These are phyloP conservation scores for Mylabris phalerata DNA, from an alignment of 1,140 invertebrate genomes.

Conservation along the genomic window DNA sequence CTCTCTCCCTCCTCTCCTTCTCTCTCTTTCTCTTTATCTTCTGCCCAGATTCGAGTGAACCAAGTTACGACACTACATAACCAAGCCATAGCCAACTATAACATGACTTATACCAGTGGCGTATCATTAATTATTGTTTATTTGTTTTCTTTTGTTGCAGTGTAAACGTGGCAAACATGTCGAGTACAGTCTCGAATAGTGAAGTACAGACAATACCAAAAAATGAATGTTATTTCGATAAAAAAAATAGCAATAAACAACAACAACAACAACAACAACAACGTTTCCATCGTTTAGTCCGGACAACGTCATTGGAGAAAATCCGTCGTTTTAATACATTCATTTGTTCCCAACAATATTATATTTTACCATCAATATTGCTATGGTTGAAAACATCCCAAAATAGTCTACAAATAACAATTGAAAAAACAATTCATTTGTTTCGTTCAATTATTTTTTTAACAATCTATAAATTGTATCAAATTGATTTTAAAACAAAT, in stretches of 20 bases:
- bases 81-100: too few relatives aligned
- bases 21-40: too few relatives aligned
- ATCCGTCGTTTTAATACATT: slow-evolving; percentile 35
- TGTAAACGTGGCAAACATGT: background rate
- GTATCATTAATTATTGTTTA: too few relatives aligned
- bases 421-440: slow-evolving; percentile 29
- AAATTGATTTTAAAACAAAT: slow-evolving; percentile 13
- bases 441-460: slow-evolving; percentile 27
- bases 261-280: slow-evolving; percentile 22
- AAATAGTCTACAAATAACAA: slow-evolving; percentile 20
- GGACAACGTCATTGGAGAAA: slow-evolving; percentile 32
- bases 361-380: slow-evolving; percentile 32
- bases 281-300: slow-evolving; percentile 18
- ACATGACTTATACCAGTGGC: too few relatives aligned
- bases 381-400: slow-evolving; percentile 33
- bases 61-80: too few relatives aligned
- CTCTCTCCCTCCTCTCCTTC: too few relatives aligned
- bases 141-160: too few relatives aligned
- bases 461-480: slow-evolving; percentile 6
- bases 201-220: slow-evolving; percentile 4
- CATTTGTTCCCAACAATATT: slow-evolving; percentile 37
- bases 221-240: background rate
- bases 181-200: slow-evolving; percentile 4
- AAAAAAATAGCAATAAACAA: slow-evolving; percentile 12
- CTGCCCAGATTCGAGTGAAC: too few relatives aligned